phyloP scores from a whole-genome alignment of 2,797 vertebrate species.

The Coilia nasus region DNA sequence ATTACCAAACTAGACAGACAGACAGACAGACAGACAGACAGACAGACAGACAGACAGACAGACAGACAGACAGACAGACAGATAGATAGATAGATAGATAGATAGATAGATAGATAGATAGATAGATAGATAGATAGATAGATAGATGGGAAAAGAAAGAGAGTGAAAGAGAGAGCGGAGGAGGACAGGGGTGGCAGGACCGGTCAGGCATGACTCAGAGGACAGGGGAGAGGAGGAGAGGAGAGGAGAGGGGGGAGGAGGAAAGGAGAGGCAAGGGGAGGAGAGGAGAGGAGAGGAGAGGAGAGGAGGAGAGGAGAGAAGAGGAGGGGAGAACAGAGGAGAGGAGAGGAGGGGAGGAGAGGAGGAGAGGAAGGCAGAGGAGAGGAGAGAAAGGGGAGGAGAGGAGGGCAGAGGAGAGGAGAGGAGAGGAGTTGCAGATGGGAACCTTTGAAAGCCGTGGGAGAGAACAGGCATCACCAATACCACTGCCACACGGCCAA shows the following conservation, averaged over 20 bases:
- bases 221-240: constrained; percentile 64
- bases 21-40: background rate
- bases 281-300: constrained; percentile 57
- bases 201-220: constrained; percentile 68
- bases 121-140: too few species aligned
- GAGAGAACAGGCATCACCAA: constrained; percentile 54
- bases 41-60: background rate
- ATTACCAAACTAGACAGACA: too few species aligned
- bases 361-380: constrained; percentile 57
- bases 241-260: constrained; percentile 55
- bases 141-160: constrained; percentile 31
- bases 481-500: constrained; percentile 1
- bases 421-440: constrained; percentile 57
- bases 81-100: background rate
- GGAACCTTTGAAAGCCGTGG: constrained; percentile 79
- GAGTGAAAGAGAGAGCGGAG: constrained; percentile 45
- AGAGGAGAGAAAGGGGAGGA: constrained; percentile 56
- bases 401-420: constrained; percentile 55
- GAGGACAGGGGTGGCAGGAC: constrained; percentile 59
- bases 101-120: too few species aligned
- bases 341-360: constrained; percentile 58
- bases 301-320: constrained; percentile 56
- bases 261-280: too few species aligned
- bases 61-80: background rate
- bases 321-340: constrained; percentile 25